Conservation (phyloP, 2,113 vertebrate species). For the Oreochromis spilurus region DNA sequence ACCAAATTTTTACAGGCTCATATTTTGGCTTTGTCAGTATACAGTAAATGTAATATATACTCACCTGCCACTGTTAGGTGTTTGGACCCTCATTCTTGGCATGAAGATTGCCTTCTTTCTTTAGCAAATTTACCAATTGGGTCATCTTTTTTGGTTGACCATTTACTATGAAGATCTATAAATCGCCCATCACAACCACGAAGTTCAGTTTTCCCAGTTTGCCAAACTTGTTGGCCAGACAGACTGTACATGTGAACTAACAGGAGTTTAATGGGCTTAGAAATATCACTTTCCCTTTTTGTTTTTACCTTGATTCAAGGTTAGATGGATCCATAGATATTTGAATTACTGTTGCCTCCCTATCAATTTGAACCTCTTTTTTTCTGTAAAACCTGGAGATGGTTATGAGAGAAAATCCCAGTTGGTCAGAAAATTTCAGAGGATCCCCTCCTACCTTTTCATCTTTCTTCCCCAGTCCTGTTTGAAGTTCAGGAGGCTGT, state of each 20-base stretch:
- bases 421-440: neutral
- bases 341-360: neutral
- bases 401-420: neutral
- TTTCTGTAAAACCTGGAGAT: neutral
- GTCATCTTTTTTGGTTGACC: neutral
- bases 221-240: neutral
- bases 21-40: neutral
- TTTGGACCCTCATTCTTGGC: neutral
- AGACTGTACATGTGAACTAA: neutral
- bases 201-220: neutral
- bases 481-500: neutral
- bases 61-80: neutral
- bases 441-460: neutral
- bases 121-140: neutral
- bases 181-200: neutral
- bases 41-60: neutral
- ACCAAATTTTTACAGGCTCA: neutral
- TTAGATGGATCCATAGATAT: neutral
- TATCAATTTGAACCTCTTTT: neutral
- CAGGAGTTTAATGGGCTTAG: neutral
- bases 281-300: neutral
- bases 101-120: neutral
- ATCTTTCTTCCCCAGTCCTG: neutral
- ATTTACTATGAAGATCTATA: neutral
- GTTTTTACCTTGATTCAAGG: neutral